Evolutionary conservation across 35 echinoderm and acorn worm genomes (phyloP).

Genomic region (Ophiothrix spiculata): DNA sequence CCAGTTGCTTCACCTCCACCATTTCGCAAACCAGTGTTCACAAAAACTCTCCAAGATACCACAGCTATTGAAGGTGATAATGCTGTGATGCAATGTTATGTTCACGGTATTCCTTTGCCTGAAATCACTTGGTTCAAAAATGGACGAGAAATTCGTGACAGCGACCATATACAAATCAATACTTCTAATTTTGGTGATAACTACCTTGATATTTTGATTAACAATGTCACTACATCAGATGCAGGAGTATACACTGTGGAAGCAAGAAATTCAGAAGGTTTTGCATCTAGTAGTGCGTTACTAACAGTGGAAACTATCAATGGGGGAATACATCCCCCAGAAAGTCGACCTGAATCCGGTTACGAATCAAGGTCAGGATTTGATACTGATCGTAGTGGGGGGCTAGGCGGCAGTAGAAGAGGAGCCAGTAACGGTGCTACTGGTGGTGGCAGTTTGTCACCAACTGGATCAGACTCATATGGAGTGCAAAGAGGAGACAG

Average conservation of each 20-base stretch:
- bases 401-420: neutral
- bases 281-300: conserved; percentile 31
- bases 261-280: conserved; percentile 52
- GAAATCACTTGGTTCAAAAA: conserved; percentile 82
- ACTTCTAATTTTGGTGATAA: conserved; percentile 45
- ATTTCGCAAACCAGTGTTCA: conserved; percentile 42
- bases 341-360: neutral
- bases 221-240: conserved; percentile 38
- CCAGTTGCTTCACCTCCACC: conserved; percentile 40
- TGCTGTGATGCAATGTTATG: conserved; percentile 71
- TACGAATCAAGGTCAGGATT: neutral
- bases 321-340: neutral
- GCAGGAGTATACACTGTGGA: conserved; percentile 48
- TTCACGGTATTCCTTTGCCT: conserved; percentile 67
- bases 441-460: neutral
- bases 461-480: neutral
- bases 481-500: neutral
- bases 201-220: conserved; percentile 59
- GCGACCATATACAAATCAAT: conserved; percentile 28
- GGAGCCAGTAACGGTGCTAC: too few species aligned
- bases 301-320: conserved; percentile 50
- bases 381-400: neutral
- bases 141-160: conserved; percentile 46
- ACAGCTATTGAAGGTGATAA: conserved; percentile 72
- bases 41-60: conserved; percentile 55